A percentile compares a stretch with the other conserved stretches of the same genome.
Evolutionary conservation across 2,797 vertebrate species (phyloP).

Genomic region (Eurystomus glaucurus): DNA sequence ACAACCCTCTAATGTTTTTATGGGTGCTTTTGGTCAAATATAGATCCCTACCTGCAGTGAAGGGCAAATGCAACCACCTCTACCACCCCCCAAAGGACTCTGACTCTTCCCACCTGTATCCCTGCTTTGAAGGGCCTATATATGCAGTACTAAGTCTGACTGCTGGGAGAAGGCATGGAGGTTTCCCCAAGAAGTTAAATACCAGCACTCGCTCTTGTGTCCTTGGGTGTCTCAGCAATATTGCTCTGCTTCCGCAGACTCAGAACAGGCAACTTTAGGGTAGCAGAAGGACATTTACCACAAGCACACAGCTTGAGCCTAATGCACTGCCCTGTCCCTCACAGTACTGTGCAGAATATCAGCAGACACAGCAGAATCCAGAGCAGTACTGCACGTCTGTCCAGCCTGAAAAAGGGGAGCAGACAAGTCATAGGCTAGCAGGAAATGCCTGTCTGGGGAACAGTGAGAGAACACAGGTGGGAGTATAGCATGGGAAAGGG

Average conservation of each 20-base stretch:
- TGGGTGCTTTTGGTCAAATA: background rate
- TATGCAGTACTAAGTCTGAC: background rate
- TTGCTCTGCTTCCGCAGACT: accelerated
- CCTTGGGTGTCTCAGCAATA: background rate
- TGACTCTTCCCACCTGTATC: background rate
- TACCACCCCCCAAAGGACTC: background rate
- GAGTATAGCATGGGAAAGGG: background rate
- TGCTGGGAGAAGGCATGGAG: background rate
- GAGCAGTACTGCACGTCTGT: background rate
- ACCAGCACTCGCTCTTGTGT: background rate
- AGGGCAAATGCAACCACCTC: background rate
- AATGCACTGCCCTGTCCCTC: accelerated
- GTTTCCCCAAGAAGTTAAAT: background rate
- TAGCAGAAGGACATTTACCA: background rate
- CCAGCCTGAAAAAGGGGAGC: background rate
- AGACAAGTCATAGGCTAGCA: background rate
- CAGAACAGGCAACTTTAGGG: accelerated
- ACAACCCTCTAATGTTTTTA: background rate
- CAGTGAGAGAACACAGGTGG: background rate
- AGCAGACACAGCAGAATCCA: accelerated
- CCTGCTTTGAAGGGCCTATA: background rate
- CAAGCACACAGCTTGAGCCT: background rate
- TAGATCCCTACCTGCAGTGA: background rate
- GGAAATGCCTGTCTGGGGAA: background rate
- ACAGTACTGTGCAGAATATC: accelerated